Evolutionary conservation across 2,888 invertebrate species (phyloP), one percentile per base, ranked within the genome.

Genomic region (Autographa pulchrina): DNA sequence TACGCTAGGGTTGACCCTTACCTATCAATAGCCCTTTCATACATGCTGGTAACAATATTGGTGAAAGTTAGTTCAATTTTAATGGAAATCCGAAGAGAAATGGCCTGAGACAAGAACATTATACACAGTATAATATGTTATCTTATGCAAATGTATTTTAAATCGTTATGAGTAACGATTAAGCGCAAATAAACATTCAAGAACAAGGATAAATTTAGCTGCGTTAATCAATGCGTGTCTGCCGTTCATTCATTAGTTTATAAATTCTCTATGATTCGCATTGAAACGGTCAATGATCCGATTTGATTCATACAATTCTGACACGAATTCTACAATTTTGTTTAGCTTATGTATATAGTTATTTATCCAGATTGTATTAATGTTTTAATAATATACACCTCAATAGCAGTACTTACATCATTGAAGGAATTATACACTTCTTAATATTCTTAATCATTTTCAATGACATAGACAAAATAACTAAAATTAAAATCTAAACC

Each of bases 11-110:
- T 63, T 83, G 81, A 77, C 85, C 81, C 85, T 74, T 74, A 59
- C 62, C 75, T 80, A 83, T 82, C 80, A 77, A 83, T 80, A 81
- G 81, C 72, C 80, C 71, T 84, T 84, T 80, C 78, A 72, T 78
- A 77, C 66, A 59, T 64, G 31, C 56, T 52, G 16, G 56, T 60
- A 71, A 77, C 72, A 80, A 80, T 72, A 63, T 68, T n/a, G 66
- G 85, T 60, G 83, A 84, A 83, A 84, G 85, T 80, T 68, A 78
- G 70, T 66, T 77, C 65, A 72, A 78, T 78, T 83, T 83, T 74
- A 74, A 83, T 74, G 76, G 70, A 72, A 72, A 81, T 78, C 65
- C 65, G 54, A 59, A 72, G 68, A 75, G 70, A 83, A 74, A 83
- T 75, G 59, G 64, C 59, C 69, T 74, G 61, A 66, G 62, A 41